A percentile compares a stretch with the other conserved stretches of the same genome.
These are phyloP conservation scores for Lerema accius DNA, from an alignment of 1,140 invertebrate genomes.

Conservation along the genomic window DNA sequence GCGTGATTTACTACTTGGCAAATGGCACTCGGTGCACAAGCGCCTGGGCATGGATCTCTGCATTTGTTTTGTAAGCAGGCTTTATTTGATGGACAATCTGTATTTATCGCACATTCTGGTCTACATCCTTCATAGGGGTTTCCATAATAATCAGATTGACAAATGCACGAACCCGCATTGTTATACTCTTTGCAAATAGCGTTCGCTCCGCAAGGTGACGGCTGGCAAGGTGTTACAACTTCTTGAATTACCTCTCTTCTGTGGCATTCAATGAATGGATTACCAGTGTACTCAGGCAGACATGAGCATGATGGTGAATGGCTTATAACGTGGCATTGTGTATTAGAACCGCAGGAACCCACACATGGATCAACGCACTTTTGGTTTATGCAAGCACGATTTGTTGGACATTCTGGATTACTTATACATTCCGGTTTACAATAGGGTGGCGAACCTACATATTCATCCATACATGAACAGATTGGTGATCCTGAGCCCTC, in stretches of 20 bases:
- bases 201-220: conserved; percentile 91
- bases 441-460: conserved; percentile 84
- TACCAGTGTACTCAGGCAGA: conserved; percentile 83
- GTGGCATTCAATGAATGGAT: conserved; percentile 84
- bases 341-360: conserved; percentile 84
- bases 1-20: conserved; percentile 85
- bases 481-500: conserved; percentile 83
- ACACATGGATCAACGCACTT: conserved; percentile 86
- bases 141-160: conserved; percentile 86
- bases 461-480: conserved; percentile 85
- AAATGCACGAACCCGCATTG: conserved; percentile 86
- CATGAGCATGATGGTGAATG: conserved; percentile 86
- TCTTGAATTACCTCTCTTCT: conserved; percentile 73
- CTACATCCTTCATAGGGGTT: conserved; percentile 87
- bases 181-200: conserved; percentile 90
- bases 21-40: conserved; percentile 85
- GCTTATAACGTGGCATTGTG: conserved; percentile 84
- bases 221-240: conserved; percentile 85
- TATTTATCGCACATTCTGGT: conserved; percentile 86
- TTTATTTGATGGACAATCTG: conserved; percentile 85
- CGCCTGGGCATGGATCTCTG: conserved; percentile 86
- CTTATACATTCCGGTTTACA: conserved; percentile 87
- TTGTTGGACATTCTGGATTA: conserved; percentile 85
- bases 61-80: conserved; percentile 86
- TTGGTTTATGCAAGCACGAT: conserved; percentile 85